phyloP scores from a whole-genome alignment of 2,888 invertebrate genomes.

The Vannuccia rotundouncinata region DNA sequence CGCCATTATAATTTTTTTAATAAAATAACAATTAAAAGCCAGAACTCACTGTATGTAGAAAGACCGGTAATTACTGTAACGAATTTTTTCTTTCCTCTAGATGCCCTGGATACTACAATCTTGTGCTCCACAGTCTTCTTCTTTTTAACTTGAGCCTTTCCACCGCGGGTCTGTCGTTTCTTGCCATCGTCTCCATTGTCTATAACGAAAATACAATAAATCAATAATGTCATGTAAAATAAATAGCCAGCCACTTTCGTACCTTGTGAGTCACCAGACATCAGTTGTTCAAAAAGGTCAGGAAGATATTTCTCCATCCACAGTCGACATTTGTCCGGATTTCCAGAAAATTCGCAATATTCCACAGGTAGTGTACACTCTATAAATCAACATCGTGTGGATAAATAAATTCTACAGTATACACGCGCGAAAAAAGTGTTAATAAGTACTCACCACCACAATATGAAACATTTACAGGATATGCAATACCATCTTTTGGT shows the following conservation, averaged over 20 bases:
- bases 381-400: conserved; percentile 58
- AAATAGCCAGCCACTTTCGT: neutral
- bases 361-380: conserved; percentile 71
- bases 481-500: conserved; percentile 63
- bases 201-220: too few relatives aligned
- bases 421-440: neutral
- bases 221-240: too few relatives aligned
- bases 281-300: conserved; percentile 76
- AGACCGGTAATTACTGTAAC: conserved; percentile 93
- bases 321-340: conserved; percentile 81
- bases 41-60: conserved; percentile 75
- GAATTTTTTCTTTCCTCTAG: conserved; percentile 94
- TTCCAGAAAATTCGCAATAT: conserved; percentile 97
- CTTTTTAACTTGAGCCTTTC: conserved; percentile 75
- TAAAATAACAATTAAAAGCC: too few relatives aligned
- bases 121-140: conserved; percentile 62
- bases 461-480: conserved; percentile 76
- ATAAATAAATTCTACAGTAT: too few relatives aligned
- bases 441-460: conserved; percentile 63
- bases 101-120: conserved; percentile 59
- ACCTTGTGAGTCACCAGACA: neutral
- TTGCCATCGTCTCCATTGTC: conserved; percentile 64
- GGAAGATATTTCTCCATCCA: conserved; percentile 93
- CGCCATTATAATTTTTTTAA: too few relatives aligned
- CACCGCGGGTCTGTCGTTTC: conserved; percentile 89